Base-by-base conservation (phyloP, 2,113 vertebrate genomes). In the Tinamus guttatus region DNA sequence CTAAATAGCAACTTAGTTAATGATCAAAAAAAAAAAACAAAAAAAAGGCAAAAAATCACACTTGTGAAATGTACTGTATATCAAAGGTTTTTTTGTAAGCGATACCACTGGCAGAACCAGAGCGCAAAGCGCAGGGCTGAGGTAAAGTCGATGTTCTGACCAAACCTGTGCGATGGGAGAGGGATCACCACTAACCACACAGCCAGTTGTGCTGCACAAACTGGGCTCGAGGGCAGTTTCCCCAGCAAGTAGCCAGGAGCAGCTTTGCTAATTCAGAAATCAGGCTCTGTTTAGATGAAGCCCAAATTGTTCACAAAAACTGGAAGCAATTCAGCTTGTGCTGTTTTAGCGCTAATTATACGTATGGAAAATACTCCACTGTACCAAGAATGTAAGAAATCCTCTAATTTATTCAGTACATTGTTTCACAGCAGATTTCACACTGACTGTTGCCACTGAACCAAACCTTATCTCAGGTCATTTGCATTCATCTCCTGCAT, bases 251-350 rank as follows among this genome's bases (percentile, higher is more conserved):
- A 94, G 95, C 95, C 94, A 97, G 91, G 92, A 92, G 89, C 83
- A 91, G 93, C 94, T 96, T 94, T 93, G 84, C 84, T 95, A 93
- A 95, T 87, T 88, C 84, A 80, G 84, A 95, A 95, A 94, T 83
- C 94, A 89, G 78, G 85, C 89, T 94, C 93, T 94, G 95, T 90
- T 97, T 91, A 92, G 81, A 96, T 96, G 91, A 93, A 94, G 85
- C 94, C 89, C 86, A 88, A 95, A 97, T 90, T 89, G 95, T 96
- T 97, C 93, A 89, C 95, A 95, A 95, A 95, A 96, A 96, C 93
- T 96, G 95, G 94, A 95, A 96, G 89, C 93, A 88, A 93, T 97
- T 95, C 95, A 97, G 96, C 94, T 94, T 96, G 95, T 95, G 97
- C 97, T 95, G 96, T 96, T 96, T 95, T 94, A 91, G 95, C 94